phyloP scores from a whole-genome alignment of 2,797 vertebrate genomes.

The Hapalemur alaotrensis region DNA sequence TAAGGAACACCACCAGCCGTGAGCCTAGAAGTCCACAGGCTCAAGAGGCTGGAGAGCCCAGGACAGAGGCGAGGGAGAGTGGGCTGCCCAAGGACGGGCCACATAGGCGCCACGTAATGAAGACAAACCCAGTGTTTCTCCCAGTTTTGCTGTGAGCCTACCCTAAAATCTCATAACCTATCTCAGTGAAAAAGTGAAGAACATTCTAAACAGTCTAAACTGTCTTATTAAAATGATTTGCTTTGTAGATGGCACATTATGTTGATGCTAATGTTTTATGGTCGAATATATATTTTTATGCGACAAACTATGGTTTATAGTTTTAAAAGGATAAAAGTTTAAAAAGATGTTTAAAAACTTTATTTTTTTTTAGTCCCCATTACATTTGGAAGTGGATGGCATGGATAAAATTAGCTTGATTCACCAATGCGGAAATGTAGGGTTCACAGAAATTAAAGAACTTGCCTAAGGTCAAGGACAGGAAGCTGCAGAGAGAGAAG shows the following conservation, averaged over 20 bases:
- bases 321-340: neutral
- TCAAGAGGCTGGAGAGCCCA: fast-evolving
- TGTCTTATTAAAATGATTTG: neutral
- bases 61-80: neutral
- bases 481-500: neutral
- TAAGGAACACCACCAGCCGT: neutral
- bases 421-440: neutral
- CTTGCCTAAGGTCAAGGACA: neutral
- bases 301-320: neutral
- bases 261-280: neutral
- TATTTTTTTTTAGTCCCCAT: neutral
- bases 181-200: neutral
- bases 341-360: neutral
- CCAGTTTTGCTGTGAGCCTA: neutral
- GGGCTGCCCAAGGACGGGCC: neutral
- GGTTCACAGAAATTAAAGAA: slow-evolving; percentile 15
- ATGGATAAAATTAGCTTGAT: neutral
- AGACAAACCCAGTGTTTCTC: neutral
- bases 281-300: neutral
- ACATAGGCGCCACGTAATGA: neutral
- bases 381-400: neutral
- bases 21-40: neutral
- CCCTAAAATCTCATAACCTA: neutral
- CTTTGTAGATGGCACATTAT: neutral
- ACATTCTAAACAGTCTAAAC: neutral